Evolutionary conservation across 2,888 invertebrate genomes (phyloP).

Genomic region (Portevinia maculata): DNA sequence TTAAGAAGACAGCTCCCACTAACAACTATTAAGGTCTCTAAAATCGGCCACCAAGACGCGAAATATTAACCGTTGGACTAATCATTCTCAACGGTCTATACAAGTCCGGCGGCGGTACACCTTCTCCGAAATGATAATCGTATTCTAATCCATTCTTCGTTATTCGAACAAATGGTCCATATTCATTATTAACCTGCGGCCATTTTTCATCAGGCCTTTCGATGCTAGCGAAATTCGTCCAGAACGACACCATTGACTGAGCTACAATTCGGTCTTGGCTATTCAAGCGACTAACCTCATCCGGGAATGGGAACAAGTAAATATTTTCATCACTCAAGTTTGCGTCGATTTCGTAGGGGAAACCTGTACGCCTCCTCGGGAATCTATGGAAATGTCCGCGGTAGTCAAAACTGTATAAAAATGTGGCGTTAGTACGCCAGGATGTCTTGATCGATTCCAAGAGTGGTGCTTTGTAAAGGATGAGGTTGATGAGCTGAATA

Average conservation of each 20-base stretch:
- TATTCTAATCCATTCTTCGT: conserved; percentile 76
- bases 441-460: conserved; percentile 79
- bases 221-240: conserved; percentile 80
- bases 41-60: too few relatives aligned
- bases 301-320: conserved; percentile 84
- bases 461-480: conserved; percentile 80
- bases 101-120: conserved; percentile 78
- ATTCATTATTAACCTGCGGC: conserved; percentile 78
- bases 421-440: conserved; percentile 79
- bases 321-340: conserved; percentile 86
- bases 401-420: conserved; percentile 84
- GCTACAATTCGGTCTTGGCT: conserved; percentile 81
- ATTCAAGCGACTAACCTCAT: conserved; percentile 79
- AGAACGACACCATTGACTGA: conserved; percentile 81
- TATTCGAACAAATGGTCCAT: conserved; percentile 81
- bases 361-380: conserved; percentile 78
- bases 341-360: conserved; percentile 83
- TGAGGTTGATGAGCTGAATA: conserved; percentile 78
- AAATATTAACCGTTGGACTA: neutral
- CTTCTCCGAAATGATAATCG: conserved; percentile 81
- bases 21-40: too few relatives aligned
- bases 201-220: conserved; percentile 79
- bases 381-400: conserved; percentile 82
- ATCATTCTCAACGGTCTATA: conserved; percentile 6
- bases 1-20: too few relatives aligned